Percentiles rank a stretch among this genome's conserved stretches.
These are phyloP conservation scores for Corapipo altera DNA, from an alignment of 2,113 vertebrate species.

Conservation along the genomic window DNA sequence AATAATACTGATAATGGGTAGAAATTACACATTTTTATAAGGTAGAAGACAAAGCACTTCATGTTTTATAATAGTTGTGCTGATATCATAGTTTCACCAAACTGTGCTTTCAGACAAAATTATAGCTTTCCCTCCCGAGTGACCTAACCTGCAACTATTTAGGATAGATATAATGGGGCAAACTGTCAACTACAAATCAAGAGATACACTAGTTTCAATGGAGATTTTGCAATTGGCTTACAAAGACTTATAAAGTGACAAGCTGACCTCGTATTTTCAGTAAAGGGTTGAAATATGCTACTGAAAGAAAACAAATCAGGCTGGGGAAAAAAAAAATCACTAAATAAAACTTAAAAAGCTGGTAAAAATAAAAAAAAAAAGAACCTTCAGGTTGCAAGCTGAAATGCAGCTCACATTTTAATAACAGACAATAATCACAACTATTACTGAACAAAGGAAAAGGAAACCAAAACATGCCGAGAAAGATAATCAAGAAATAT, in stretches of 20 bases:
- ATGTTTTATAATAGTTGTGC: conserved; percentile 37
- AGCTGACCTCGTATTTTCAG: neutral
- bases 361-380: neutral
- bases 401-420: neutral
- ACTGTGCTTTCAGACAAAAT: conserved; percentile 55
- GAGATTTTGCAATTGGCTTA: neutral
- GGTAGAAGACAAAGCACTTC: conserved; percentile 46
- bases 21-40: conserved; percentile 62
- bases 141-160: conserved; percentile 54
- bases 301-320: neutral
- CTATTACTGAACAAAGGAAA: conserved; percentile 51
- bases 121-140: conserved; percentile 35
- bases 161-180: neutral
- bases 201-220: neutral
- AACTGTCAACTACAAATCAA: conserved; percentile 20
- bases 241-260: neutral
- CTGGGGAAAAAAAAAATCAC: neutral
- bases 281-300: neutral
- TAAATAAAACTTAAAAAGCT: neutral
- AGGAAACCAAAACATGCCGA: neutral
- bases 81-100: conserved; percentile 60
- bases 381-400: neutral
- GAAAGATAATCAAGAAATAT: conserved; percentile 31
- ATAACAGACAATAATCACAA: conserved; percentile 11
- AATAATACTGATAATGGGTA: conserved; percentile 55